Base-by-base conservation (phyloP, 2,797 vertebrate genomes). In the Aplochiton taeniatus region DNA sequence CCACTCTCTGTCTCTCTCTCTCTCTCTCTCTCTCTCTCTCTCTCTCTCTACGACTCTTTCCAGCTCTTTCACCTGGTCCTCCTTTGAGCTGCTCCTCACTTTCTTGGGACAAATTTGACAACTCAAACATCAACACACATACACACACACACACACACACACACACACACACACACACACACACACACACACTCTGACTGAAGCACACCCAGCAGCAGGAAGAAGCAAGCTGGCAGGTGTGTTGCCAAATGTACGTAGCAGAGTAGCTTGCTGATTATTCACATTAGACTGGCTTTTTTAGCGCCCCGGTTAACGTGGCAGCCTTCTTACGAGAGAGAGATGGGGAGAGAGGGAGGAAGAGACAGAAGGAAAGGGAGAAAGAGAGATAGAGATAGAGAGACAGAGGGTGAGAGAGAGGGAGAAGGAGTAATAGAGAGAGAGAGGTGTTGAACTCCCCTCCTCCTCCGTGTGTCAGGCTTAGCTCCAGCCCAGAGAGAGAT, bases 241-340 rank as follows among this genome's bases (percentile, higher is more conserved):
- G 69, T 69, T 82, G 81, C 83, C 72, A 83, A 86, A 87, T 82
- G 69, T 60, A 88, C 58, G 50, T 4, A 31, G 20, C 62, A 48
- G 58, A 48, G 69, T 65, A 67, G 63, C 65, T 50, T 44, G 57
- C 66, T 65, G 67, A 76, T 84, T 77, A 77, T 83, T 74, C 72
- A 81, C 81, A 78, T 76, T 68, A 74, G 61, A 65, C 18, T 69
- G 61, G 75, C 59, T 77, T 85, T 82, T 83, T 67, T 75, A 48
- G 61, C 41, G 1, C 59, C 58, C 63, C 78, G 81, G 79, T 71
- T 62, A 74, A 75, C 73, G 75, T 72, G 68, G 77, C 76, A 68
- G 72, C 70, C n/a, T n/a, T n/a, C n/a, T n/a, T n/a, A 9, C 69
- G 77, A 55, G 68, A 14, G 66, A 19, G 71, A 65, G n/a, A 59